Conservation (phyloP, 2,797 vertebrate genomes). For the Meriones psammophilus region DNA sequence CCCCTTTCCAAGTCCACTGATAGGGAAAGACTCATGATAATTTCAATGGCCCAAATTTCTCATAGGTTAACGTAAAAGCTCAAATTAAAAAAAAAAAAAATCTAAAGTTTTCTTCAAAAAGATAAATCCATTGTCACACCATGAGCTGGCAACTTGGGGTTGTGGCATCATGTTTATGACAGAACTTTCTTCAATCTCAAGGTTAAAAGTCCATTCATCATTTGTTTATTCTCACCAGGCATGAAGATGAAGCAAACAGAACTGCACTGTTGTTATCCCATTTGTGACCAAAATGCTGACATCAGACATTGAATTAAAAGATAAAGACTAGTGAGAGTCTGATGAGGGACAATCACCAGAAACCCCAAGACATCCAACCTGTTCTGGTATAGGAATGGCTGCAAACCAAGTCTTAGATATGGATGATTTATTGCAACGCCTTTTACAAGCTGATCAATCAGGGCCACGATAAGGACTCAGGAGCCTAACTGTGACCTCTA, state of each 20-base stretch:
- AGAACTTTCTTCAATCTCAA: not conserved
- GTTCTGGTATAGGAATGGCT: no score
- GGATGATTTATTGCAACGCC: no score
- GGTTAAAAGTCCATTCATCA: not conserved
- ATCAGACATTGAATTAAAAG: not conserved
- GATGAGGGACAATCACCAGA: constrained; percentile 73
- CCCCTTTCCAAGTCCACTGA: no score
- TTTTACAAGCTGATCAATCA: no score
- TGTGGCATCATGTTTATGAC: not conserved
- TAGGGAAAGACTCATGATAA: not conserved
- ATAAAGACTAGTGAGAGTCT: constrained; percentile 69
- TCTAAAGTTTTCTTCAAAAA: constrained; percentile 14
- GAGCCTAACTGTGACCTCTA: no score
- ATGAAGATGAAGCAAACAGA: not conserved
- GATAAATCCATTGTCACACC: not conserved
- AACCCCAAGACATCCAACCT: constrained; percentile 73
- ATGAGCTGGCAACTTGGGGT: not conserved
- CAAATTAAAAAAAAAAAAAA: not conserved
- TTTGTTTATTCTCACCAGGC: not conserved
- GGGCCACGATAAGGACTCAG: no score
- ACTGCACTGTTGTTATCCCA: not conserved
- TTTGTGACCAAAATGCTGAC: not conserved
- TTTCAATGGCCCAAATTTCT: not conserved
- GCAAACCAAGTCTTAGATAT: no score
- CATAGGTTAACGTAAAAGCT: not conserved